A percentile compares a stretch with the other conserved stretches of the same genome.
Conservation (phyloP, 2,888 invertebrate genomes). For the Xanthia togata region DNA sequence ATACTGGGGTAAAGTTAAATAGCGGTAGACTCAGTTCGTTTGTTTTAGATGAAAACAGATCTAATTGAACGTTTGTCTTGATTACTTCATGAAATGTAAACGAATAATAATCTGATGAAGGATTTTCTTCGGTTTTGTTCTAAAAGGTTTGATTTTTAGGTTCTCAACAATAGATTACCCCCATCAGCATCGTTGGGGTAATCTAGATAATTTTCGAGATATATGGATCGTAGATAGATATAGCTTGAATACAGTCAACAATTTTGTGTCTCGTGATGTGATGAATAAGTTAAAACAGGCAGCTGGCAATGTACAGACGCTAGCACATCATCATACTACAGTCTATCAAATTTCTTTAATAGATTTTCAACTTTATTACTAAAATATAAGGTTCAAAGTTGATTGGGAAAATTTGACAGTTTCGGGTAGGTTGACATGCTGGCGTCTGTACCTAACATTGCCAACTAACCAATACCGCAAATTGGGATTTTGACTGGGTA, state of each 20-base stretch:
- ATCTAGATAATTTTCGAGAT: not conserved
- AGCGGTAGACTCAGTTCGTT: conserved; percentile 21
- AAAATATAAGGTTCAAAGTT: too few relatives aligned
- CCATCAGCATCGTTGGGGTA: not conserved
- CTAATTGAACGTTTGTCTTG: conserved; percentile 9
- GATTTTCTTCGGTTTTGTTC: not conserved
- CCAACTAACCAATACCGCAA: not conserved
- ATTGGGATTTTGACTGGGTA: too few relatives aligned
- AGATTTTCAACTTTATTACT: too few relatives aligned
- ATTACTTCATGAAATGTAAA: conserved; percentile 13
- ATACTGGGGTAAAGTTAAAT: conserved; percentile 22
- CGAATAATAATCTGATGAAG: not conserved
- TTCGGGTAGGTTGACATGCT: too few relatives aligned
- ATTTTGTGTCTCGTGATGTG: not conserved
- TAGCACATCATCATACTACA: too few relatives aligned
- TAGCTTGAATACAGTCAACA: not conserved
- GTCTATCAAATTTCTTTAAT: too few relatives aligned
- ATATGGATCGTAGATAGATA: not conserved
- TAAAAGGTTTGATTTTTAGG: not conserved
- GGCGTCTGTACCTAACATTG: not conserved
- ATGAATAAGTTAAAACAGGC: not conserved
- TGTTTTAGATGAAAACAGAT: conserved; percentile 20
- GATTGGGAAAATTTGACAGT: too few relatives aligned
- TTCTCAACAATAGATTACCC: not conserved
- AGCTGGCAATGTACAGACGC: too few relatives aligned